Percentiles rank a stretch among this genome's conserved stretches.
Evolutionary conservation across 2,797 vertebrate genomes (phyloP).

Genomic region (Eutrigla gurnardus): DNA sequence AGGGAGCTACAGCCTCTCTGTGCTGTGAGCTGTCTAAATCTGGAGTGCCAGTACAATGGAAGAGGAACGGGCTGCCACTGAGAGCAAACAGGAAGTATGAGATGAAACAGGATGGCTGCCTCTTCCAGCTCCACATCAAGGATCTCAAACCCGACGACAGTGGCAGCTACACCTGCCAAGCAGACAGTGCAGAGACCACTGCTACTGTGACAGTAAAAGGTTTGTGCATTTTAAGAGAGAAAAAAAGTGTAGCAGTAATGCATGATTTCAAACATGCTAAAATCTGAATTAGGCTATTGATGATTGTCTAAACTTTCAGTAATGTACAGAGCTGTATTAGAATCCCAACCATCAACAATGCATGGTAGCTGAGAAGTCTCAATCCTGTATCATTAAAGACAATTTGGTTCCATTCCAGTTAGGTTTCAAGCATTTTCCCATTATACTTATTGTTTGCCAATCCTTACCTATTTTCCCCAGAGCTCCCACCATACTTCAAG

Average conservation of each 20-base stretch:
- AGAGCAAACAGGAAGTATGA: slow-evolving; percentile 84
- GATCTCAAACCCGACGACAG: slow-evolving; percentile 86
- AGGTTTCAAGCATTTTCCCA: neutral
- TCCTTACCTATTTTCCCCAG: slow-evolving; percentile 36
- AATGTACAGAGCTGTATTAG: neutral
- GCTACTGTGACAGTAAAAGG: slow-evolving; percentile 70
- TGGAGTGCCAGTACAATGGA: slow-evolving; percentile 81
- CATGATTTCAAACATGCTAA: neutral
- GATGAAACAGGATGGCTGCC: slow-evolving; percentile 81
- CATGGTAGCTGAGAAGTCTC: neutral
- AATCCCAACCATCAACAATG: too few species aligned
- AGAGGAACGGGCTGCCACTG: slow-evolving; percentile 83
- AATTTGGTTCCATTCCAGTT: neutral
- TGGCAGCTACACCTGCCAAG: slow-evolving; percentile 86
- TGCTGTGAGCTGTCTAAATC: slow-evolving; percentile 86
- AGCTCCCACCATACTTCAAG: slow-evolving; percentile 68
- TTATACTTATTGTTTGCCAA: neutral
- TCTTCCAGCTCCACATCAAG: slow-evolving; percentile 83
- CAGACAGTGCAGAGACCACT: slow-evolving; percentile 64
- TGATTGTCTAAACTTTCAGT: neutral
- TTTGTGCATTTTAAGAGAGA: neutral
- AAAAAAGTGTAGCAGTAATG: neutral
- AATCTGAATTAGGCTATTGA: neutral
- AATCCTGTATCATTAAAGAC: neutral
- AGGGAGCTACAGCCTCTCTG: slow-evolving; percentile 80